Evolutionary conservation across 2,888 invertebrate species (phyloP), one percentile per base, ranked within the genome.

Genomic region (Phyto melanocephala): DNA sequence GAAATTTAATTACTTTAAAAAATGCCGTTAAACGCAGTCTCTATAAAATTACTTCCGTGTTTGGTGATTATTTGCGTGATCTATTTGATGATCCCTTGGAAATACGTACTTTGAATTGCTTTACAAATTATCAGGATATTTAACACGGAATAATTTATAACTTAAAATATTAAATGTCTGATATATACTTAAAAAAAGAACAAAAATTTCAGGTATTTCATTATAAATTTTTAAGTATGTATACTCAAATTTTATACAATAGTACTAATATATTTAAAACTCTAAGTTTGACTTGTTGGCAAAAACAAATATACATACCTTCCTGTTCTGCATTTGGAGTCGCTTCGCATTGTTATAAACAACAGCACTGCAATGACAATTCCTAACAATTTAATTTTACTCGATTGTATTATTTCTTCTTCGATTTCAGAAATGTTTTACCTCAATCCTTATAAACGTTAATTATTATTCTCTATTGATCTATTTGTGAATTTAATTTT

Each of bases 1-100:
- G 93, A 89, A 93, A 94, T 91, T 93, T 94, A 86, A 91, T 92
- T 84, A 93, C 93, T 1, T 90, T 95, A 7, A 92, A 93, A 71
- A 93, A 93, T 81, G 93, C 95, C 35, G 93, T 95, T 0, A 95
- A 94, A 87, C 92, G 95, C 82, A 95, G 95, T 90, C 92, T 96
- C 74, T 96, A 95, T 89, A 87, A 87, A 28, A 88, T 91, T 17
- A 89, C 89, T 65, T 87, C 85, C 3, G 86, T 87, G 0, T 96
- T 95, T 88, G 93, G 93, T 5, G 92, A 93, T 74, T 95, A 94
- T 87, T 92, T 96, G 67, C 92, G 92, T 87, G 95, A 95, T 88
- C 92, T 96, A 85, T 92, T 93, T 52, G 88, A 95, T 24, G 93
- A 93, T 85, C 92, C 92, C 58, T 93, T 94, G 70, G 92, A 94